These are phyloP conservation scores for Gymnopithys bicolor DNA, from an alignment of 2,797 vertebrate genomes.

Conservation along the genomic window DNA sequence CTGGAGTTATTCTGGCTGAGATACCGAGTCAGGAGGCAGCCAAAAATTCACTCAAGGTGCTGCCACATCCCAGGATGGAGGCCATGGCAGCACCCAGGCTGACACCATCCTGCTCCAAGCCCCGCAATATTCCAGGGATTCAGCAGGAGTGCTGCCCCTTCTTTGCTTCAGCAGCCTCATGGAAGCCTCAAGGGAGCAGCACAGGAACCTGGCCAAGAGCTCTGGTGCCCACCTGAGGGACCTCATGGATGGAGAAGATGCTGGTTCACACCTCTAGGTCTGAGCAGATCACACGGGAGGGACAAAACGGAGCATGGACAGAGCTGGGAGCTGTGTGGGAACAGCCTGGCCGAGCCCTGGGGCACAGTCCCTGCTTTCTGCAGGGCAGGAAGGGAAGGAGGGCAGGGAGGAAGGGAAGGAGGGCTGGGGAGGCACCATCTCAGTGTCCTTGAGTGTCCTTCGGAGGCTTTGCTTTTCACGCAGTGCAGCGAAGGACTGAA, in stretches of 20 bases:
- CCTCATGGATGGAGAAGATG: fast-evolving
- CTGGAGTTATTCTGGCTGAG: not conserved
- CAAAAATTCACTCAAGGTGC: fast-evolving
- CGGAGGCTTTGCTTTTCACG: not conserved
- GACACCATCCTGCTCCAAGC: fast-evolving
- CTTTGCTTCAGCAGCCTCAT: fast-evolving
- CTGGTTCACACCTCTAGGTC: not conserved
- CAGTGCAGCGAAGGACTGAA: slow-evolving; percentile 13
- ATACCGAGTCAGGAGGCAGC: fast-evolving
- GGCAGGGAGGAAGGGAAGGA: not conserved
- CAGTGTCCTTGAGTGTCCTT: slow-evolving; percentile 60
- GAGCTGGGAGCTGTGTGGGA: not conserved
- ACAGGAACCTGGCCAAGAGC: not conserved
- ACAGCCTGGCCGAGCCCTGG: not conserved
- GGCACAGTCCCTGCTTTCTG: not conserved
- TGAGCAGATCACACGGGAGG: fast-evolving
- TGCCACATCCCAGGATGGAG: not conserved
- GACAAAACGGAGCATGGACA: fast-evolving
- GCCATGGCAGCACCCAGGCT: fast-evolving
- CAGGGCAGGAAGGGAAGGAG: not conserved
- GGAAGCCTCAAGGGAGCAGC: not conserved
- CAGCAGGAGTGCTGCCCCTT: not conserved
- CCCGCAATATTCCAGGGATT: fast-evolving
- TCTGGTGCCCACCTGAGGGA: not conserved
- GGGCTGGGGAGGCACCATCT: not conserved